These are phyloP conservation scores for Piezodorus guildinii DNA, from an alignment of 1,140 invertebrate genomes.

Conservation along the genomic window DNA sequence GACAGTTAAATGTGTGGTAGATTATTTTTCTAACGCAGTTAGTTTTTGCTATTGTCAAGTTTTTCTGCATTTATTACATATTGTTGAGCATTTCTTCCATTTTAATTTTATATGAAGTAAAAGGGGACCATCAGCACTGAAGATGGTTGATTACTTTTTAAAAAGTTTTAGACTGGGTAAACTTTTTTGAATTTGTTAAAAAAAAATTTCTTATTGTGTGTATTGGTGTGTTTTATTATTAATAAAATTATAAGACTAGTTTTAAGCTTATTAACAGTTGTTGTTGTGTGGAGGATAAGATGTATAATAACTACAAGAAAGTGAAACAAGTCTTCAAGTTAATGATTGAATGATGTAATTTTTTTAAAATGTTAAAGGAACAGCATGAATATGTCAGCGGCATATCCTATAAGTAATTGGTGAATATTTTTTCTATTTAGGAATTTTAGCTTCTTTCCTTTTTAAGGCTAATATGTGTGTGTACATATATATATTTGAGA, in stretches of 20 bases:
- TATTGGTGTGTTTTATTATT: slow-evolving; percentile 20
- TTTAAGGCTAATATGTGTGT: neutral
- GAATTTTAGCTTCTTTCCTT: neutral
- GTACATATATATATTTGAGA: neutral
- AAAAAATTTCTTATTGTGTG: slow-evolving; percentile 3
- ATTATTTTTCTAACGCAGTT: slow-evolving; percentile 27
- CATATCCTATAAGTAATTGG: slow-evolving; percentile 22
- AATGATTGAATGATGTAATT: slow-evolving; percentile 21
- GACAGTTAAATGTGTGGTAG: slow-evolving; percentile 25
- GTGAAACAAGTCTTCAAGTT: slow-evolving; percentile 18
- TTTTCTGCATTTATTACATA: slow-evolving; percentile 11
- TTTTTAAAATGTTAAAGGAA: slow-evolving; percentile 25
- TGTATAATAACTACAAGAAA: slow-evolving; percentile 20
- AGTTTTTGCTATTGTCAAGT: slow-evolving; percentile 22
- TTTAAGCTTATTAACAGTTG: slow-evolving; percentile 20
- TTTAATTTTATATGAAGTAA: slow-evolving; percentile 20
- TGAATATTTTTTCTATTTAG: slow-evolving; percentile 4
- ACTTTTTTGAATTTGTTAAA: neutral
- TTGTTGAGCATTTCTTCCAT: slow-evolving; percentile 21
- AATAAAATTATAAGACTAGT: slow-evolving; percentile 1
- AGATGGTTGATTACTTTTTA: slow-evolving; percentile 16
- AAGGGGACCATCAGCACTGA: slow-evolving; percentile 17
- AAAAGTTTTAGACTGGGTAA: neutral
- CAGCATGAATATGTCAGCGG: slow-evolving; percentile 23
- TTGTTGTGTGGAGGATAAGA: slow-evolving; percentile 17